These are phyloP conservation scores for Tetramorium parvispinum DNA, from an alignment of 1,140 invertebrate genomes.

Conservation along the genomic window DNA sequence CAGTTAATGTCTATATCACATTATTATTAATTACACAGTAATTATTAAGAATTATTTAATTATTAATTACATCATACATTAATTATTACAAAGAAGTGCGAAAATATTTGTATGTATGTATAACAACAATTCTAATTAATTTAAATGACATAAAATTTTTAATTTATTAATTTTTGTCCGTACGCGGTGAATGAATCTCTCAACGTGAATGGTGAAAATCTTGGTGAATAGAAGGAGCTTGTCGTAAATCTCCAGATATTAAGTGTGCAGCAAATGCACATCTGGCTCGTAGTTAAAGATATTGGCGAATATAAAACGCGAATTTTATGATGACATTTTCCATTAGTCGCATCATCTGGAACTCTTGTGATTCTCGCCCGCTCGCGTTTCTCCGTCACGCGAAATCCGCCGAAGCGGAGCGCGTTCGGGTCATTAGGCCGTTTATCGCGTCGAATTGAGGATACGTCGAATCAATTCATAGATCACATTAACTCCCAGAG, in stretches of 20 bases:
- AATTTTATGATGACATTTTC: conserved; percentile 29
- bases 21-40: background rate
- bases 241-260: conserved; percentile 8
- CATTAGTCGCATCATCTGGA: conserved; percentile 16
- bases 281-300: background rate
- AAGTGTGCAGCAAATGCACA: background rate
- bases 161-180: background rate
- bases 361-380: background rate
- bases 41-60: background rate
- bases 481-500: background rate
- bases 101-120: background rate
- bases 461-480: background rate
- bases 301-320: conserved; percentile 22
- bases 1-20: background rate
- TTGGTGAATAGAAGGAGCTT: conserved; percentile 20
- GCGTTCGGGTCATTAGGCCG: background rate
- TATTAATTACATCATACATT: background rate
- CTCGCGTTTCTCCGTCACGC: background rate
- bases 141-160: background rate
- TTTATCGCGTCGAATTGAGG: conserved; percentile 3
- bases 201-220: background rate
- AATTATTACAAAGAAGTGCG: background rate
- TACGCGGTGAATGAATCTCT: background rate
- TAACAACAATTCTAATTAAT: background rate
- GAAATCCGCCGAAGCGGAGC: background rate